These are phyloP conservation scores for Caenorhabditis remanei DNA, from an alignment of 1,140 invertebrate genomes.

Conservation along the genomic window DNA sequence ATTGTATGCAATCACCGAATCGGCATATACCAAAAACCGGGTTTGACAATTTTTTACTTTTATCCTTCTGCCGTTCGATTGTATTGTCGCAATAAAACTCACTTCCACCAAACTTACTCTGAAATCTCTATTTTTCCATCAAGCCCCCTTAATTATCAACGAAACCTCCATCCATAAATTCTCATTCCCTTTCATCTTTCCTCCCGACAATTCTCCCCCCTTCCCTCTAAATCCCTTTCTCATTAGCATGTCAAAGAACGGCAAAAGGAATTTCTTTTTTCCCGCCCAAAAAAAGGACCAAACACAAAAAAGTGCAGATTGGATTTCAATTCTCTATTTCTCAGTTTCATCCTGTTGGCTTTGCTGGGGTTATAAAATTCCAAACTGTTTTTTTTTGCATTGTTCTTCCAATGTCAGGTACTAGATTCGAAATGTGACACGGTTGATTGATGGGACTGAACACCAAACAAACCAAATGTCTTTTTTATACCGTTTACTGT, in stretches of 20 bases:
- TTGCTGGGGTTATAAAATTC: not conserved
- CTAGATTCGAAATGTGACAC: not conserved
- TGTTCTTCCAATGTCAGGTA: not conserved
- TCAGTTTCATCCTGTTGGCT: not conserved
- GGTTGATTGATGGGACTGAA: not conserved
- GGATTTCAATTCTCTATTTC: constrained; percentile 39
- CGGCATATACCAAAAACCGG: too few species aligned
- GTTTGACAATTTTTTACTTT: too few species aligned
- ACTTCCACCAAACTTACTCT: too few species aligned
- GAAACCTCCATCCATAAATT: too few species aligned
- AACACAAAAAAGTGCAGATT: constrained; percentile 34
- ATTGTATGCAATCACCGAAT: too few species aligned
- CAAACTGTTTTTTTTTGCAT: not conserved
- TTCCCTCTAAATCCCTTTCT: not conserved
- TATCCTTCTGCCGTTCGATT: too few species aligned
- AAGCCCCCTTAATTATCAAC: too few species aligned
- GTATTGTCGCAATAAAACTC: too few species aligned
- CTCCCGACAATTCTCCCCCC: not conserved
- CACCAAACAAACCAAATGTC: too few species aligned
- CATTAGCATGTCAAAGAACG: constrained; percentile 36
- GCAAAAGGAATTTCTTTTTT: not conserved
- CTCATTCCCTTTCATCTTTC: too few species aligned
- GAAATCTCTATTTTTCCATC: too few species aligned
- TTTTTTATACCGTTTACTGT: not conserved
- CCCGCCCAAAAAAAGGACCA: not conserved